These are phyloP conservation scores for Drosophila miranda DNA, from an alignment of 1,140 invertebrate species.

Conservation along the genomic window DNA sequence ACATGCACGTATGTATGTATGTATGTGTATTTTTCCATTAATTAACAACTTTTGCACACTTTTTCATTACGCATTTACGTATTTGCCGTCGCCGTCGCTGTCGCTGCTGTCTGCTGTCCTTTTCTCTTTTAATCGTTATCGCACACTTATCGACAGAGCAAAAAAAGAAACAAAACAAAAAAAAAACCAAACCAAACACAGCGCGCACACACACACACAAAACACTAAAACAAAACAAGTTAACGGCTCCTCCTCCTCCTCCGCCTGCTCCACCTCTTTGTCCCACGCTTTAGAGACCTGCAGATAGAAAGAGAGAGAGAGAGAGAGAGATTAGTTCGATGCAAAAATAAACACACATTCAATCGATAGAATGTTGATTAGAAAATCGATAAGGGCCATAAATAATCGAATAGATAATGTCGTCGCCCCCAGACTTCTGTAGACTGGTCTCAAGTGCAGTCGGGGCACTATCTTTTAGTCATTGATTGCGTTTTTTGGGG, in stretches of 20 bases:
- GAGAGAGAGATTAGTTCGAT: slow-evolving; percentile 31
- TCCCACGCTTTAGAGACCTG: slow-evolving; percentile 13
- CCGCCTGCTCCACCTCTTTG: neutral
- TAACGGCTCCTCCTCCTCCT: slow-evolving; percentile 10
- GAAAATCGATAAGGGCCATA: slow-evolving; percentile 50
- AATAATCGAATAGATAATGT: slow-evolving; percentile 43
- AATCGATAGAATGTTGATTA: slow-evolving; percentile 24
- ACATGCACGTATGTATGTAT: neutral
- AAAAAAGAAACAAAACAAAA: slow-evolving; percentile 22
- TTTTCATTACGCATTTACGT: slow-evolving; percentile 6
- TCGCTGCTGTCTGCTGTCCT: slow-evolving; percentile 5
- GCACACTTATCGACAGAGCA: slow-evolving; percentile 1
- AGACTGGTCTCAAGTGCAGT: too few species aligned
- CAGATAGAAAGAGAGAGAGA: slow-evolving; percentile 12
- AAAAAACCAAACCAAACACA: slow-evolving; percentile 4
- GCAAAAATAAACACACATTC: slow-evolving; percentile 11
- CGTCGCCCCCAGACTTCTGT: neutral
- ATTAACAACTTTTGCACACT: slow-evolving; percentile 69
- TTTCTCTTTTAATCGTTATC: slow-evolving; percentile 19
- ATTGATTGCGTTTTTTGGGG: too few species aligned
- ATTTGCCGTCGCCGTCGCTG: slow-evolving; percentile 12
- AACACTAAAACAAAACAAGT: slow-evolving; percentile 13
- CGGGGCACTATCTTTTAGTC: slow-evolving; percentile 14
- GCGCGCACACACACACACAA: too few species aligned
- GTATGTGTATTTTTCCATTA: slow-evolving; percentile 62